These are phyloP conservation scores for Hyposmocoma kahamanoa DNA, from an alignment of 1,140 invertebrate genomes.

Conservation along the genomic window DNA sequence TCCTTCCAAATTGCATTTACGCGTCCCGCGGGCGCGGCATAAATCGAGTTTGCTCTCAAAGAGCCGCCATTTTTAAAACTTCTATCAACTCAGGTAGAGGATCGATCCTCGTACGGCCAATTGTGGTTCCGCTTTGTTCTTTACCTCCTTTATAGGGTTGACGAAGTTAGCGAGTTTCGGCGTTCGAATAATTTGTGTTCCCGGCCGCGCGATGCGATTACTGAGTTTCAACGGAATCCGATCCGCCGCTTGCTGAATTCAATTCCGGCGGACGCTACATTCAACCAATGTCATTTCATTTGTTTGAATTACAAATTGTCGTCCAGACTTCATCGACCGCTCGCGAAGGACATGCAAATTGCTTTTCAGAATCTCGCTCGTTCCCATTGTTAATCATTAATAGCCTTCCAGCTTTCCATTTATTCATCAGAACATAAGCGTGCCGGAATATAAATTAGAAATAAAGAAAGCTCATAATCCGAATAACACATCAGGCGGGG, in stretches of 20 bases:
- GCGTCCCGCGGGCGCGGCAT: slow-evolving; percentile 61
- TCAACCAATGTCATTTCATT: slow-evolving; percentile 21
- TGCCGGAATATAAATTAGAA: slow-evolving; percentile 42
- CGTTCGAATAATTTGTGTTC: slow-evolving; percentile 67
- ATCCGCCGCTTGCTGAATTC: slow-evolving; percentile 51
- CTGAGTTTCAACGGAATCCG: slow-evolving; percentile 52
- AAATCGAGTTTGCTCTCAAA: slow-evolving; percentile 68
- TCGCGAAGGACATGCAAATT: slow-evolving; percentile 1
- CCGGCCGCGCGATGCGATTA: slow-evolving; percentile 62
- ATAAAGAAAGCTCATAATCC: slow-evolving; percentile 42
- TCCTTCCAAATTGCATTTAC: slow-evolving; percentile 66
- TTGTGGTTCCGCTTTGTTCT: slow-evolving; percentile 69
- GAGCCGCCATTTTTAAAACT: slow-evolving; percentile 71
- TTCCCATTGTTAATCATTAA: slow-evolving; percentile 1
- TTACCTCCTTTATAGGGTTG: slow-evolving; percentile 60
- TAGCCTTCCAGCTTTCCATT: background rate
- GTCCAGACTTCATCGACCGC: background rate
- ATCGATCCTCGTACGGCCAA: slow-evolving; percentile 48
- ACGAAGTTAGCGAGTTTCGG: slow-evolving; percentile 69
- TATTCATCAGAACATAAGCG: slow-evolving; percentile 6
- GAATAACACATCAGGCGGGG: slow-evolving; percentile 26
- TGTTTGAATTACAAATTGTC: slow-evolving; percentile 25
- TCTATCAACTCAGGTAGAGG: slow-evolving; percentile 62
- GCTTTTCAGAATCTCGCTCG: background rate
- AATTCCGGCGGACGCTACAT: slow-evolving; percentile 27